Evolutionary conservation across 2,113 vertebrate species (phyloP).

Genomic region (Semnopithecus entellus): DNA sequence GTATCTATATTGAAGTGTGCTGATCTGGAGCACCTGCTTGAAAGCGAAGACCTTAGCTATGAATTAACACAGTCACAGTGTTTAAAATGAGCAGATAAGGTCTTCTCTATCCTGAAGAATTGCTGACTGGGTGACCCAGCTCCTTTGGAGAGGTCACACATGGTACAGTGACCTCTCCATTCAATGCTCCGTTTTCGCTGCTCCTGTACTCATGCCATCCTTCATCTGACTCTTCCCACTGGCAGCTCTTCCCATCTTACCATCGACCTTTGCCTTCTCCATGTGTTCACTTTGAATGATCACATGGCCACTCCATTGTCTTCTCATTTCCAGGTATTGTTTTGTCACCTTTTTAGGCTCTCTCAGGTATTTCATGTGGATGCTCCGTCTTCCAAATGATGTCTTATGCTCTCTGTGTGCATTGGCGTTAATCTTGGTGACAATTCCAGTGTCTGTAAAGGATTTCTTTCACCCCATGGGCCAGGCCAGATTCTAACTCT

Average conservation of each 20-base stretch:
- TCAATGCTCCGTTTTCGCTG: neutral
- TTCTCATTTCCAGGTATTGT: neutral
- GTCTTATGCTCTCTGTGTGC: neutral
- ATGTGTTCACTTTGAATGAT: neutral
- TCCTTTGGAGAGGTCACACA: neutral
- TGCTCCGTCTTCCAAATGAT: constrained; percentile 13
- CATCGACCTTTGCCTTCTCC: neutral
- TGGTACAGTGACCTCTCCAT: neutral
- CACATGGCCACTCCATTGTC: neutral
- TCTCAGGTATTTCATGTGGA: constrained; percentile 20
- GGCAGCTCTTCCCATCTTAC: neutral
- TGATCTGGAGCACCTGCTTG: neutral
- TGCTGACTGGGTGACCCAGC: neutral
- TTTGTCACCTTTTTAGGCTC: neutral
- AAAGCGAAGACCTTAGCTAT: constrained; percentile 3
- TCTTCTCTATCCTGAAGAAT: constrained; percentile 27
- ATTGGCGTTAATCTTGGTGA: constrained; percentile 21
- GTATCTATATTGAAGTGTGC: neutral
- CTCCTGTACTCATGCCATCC: neutral
- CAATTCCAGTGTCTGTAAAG: neutral
- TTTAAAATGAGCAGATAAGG: neutral
- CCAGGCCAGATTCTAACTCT: neutral
- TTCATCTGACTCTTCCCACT: neutral
- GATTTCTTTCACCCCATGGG: neutral
- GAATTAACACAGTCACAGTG: neutral